A percentile compares a stretch with the other conserved stretches of the same genome.
Conservation (phyloP, 2,113 vertebrate genomes). For the Aegotheles bennettii region DNA sequence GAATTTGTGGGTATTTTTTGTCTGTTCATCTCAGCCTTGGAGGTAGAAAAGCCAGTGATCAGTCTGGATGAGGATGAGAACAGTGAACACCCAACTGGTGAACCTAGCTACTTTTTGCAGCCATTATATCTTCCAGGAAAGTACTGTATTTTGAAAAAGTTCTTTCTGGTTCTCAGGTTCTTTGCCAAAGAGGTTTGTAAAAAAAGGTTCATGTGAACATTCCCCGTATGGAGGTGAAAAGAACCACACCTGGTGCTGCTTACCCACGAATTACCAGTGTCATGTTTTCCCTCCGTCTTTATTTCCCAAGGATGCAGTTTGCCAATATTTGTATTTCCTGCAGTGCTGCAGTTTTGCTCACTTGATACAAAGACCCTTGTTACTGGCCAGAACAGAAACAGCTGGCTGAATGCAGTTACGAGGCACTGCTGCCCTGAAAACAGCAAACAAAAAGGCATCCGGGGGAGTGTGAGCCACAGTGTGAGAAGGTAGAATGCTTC, state of each 20-base stretch:
- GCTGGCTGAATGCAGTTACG: not conserved
- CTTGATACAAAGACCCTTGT: not conserved
- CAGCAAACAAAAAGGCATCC: not conserved
- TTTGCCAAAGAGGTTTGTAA: not conserved
- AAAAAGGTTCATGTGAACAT: not conserved
- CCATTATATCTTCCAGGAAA: not conserved
- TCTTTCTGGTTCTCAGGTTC: not conserved
- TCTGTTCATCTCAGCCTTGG: not conserved
- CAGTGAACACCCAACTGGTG: not conserved
- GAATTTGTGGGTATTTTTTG: not conserved
- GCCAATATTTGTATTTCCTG: not conserved
- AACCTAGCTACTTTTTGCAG: not conserved
- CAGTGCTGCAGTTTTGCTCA: not conserved
- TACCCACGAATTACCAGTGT: not conserved
- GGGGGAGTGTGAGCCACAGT: not conserved
- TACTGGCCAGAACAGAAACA: not conserved
- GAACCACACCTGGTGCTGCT: accelerated
- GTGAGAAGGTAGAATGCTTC: not conserved
- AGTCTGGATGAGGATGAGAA: not conserved
- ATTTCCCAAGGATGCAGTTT: not conserved
- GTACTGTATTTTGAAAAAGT: not conserved
- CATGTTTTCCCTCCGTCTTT: not conserved
- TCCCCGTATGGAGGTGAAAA: not conserved
- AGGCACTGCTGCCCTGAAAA: not conserved
- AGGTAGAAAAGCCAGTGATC: not conserved